These are phyloP conservation scores for Hermodice carunculata DNA, from an alignment of 2,888 invertebrate genomes.

Conservation along the genomic window DNA sequence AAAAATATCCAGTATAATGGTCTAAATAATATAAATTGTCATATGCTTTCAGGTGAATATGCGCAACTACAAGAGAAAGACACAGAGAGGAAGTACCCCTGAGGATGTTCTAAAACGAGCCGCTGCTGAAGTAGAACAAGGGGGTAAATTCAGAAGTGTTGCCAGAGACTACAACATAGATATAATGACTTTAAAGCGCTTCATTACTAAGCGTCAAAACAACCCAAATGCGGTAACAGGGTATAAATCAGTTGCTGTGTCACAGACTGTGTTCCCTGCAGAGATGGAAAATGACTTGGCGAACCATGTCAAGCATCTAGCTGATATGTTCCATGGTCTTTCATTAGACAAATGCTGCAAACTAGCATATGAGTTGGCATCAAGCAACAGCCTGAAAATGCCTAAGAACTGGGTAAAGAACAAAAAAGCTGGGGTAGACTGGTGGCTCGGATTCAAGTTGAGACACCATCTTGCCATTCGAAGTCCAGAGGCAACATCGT, in stretches of 20 bases:
- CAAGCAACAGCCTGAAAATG: background rate
- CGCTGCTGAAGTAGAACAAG: constrained; percentile 84
- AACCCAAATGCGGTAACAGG: background rate
- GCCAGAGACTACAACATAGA: constrained; percentile 49
- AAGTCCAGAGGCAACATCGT: no score
- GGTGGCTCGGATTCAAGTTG: background rate
- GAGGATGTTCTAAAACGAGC: constrained; percentile 66
- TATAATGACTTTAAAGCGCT: constrained; percentile 66
- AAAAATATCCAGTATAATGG: no score
- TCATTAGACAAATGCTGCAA: background rate
- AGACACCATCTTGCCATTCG: constrained; percentile 1
- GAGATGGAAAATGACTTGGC: background rate
- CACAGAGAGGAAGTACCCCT: constrained; percentile 10
- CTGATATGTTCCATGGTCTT: background rate
- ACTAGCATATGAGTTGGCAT: background rate
- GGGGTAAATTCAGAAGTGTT: no score
- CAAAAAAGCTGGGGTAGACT: constrained; percentile 12
- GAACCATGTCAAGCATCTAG: background rate
- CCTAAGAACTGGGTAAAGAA: background rate
- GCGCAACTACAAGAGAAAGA: constrained; percentile 16
- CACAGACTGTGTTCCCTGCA: no score
- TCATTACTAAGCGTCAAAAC: background rate
- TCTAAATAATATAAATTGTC: no score
- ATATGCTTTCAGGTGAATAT: no score
- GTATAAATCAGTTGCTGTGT: constrained; percentile 1